Base-by-base conservation (phyloP, 1,140 invertebrate species). In the Aphidius gifuensis region DNA sequence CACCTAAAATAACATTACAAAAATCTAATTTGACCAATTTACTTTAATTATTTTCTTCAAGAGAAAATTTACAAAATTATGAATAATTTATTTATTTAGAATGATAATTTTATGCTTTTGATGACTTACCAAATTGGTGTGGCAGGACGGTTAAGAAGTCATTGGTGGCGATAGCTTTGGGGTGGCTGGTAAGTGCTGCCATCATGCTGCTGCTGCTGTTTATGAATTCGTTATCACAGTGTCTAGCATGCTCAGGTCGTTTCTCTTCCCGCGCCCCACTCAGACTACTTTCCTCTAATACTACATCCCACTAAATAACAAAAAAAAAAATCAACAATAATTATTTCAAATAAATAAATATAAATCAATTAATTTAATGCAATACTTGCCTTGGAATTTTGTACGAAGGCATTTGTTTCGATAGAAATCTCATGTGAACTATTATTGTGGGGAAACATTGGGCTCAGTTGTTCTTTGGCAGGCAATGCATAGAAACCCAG, bases 371-470 rank as follows among this genome's bases (percentile, higher is more conserved):
- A 46, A 23, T 55, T 16, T 16, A 16, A 16, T 16, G 16, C 16
- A 16, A 47, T 45, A 39, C 70, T 77, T 61, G 83, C 82, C 79
- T 83, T 81, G 80, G 79, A 81, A 80, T 81, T 83, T 82, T 83
- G 81, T 83, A 82, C 80, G 81, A 84, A 84, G 83, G 82, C 83
- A 84, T 83, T 82, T 80, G 77, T 81, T 83, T 83, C 80, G 74
- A 81, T 83, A 83, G 80, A 83, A 83, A 83, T 83, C 78, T 83
- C 82, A 82, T 83, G 79, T 83, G 82, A 84, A 84, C 82, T 84
- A 84, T 82, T 83, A 82, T 83, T 81, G 82, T 83, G 78, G 83
- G 81, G 82, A 83, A 83, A 84, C 83, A 84, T 84, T 82, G 80
- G 81, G 81, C 80, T 83, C 82, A 83, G 82, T 83, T 82, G 79